Evolutionary conservation across 1,140 invertebrate genomes (phyloP), one percentile per base, ranked within the genome.

Genomic region (Drosophila mayri): DNA sequence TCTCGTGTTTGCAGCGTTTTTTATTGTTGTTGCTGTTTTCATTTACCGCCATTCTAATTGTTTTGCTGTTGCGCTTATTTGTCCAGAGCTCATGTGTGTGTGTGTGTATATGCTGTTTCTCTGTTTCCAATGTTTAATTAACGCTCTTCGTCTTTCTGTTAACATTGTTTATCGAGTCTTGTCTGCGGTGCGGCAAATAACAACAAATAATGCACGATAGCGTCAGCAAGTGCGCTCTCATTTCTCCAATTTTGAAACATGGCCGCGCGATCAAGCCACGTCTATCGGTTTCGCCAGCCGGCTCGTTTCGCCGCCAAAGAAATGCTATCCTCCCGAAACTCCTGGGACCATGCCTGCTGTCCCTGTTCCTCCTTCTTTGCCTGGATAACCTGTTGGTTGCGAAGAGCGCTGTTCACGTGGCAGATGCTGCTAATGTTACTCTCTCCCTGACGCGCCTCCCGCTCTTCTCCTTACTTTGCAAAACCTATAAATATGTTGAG

Each of bases 261-360:
- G 84, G 83, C 79, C 59, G 63, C 83, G 66, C 83, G 79, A 87
- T 83, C 76, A 68, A 84, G 85, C 85, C 84, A 88, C 84, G 84
- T 87, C 77, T 72, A 62, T 79, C 41, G 75, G 22, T 78, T 41
- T 55, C 5, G 52, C 9, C 52, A 55, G 35, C 52, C 32, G 50
- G 32, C 50, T 54, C 50, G 22, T 22, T 43, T 58, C 28, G 20
- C 54, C 28, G n/a, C 37, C 38, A 37, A 25, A n/a, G 47, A 49
- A 28, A 38, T 66, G 11, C 47, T 20, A 20, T 72, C 46, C 54
- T 61, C 5, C 37, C 1, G 11, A 38, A 16, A 22, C 9, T 41
- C 41, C 54, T 20, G 7, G 6, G 14, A 16, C 22, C n/a, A 37
- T 35, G 44, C 30, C 72, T 66, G 40, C 28, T 59, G 35, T 52